These are phyloP conservation scores for Heterotilapia buettikoferi DNA, from an alignment of 2,113 vertebrate genomes.

Conservation along the genomic window DNA sequence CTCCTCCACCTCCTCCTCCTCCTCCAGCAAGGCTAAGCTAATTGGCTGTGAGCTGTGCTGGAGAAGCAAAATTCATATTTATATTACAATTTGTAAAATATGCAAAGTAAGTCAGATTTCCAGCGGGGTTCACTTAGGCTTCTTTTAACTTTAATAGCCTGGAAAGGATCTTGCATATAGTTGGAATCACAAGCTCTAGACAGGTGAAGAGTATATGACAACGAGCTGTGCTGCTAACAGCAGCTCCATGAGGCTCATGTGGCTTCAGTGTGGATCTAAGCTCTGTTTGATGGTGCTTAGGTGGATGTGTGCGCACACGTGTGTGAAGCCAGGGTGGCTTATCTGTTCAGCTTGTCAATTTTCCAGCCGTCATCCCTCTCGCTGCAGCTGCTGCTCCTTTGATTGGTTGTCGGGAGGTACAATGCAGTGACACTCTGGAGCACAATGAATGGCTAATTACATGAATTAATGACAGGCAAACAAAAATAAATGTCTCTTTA, in stretches of 20 bases:
- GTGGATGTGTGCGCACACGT: background rate
- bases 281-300: background rate
- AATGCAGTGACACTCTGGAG: constrained; percentile 11
- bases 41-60: constrained; percentile 25
- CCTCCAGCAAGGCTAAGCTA: constrained; percentile 12
- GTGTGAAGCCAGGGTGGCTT: constrained; percentile 7
- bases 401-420: background rate
- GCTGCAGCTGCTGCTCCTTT: constrained; percentile 9
- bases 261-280: background rate
- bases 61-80: background rate
- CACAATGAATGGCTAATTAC: constrained; percentile 42
- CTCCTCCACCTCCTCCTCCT: background rate
- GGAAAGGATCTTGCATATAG: background rate
- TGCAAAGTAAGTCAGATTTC: background rate
- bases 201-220: background rate
- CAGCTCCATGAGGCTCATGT: background rate
- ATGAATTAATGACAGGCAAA: constrained; percentile 38
- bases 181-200: background rate
- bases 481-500: constrained; percentile 11
- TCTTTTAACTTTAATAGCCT: background rate
- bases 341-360: constrained; percentile 12
- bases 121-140: background rate
- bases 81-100: background rate
- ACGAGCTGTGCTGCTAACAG: background rate
- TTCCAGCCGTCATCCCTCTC: background rate